A percentile compares a stretch with the other conserved stretches of the same genome.
phyloP scores from a whole-genome alignment of 2,113 vertebrate species.

The Phocoena sinus region DNA sequence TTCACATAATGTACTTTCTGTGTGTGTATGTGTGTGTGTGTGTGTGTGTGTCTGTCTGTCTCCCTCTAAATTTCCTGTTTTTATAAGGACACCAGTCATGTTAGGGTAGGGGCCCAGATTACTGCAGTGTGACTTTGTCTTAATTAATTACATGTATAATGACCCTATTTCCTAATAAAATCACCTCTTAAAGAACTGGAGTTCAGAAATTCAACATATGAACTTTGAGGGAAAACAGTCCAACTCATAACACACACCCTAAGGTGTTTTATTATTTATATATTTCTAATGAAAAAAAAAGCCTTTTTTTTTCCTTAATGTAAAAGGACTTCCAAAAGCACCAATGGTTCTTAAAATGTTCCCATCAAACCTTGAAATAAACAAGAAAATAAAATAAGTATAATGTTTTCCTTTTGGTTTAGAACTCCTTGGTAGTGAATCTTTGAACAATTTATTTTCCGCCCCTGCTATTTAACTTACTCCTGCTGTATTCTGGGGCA shows the following conservation, averaged over 20 bases:
- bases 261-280: neutral
- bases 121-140: neutral
- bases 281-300: neutral
- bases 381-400: neutral
- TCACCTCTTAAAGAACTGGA: neutral
- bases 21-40: neutral
- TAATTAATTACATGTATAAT: neutral
- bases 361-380: neutral
- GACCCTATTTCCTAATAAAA: neutral
- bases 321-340: neutral
- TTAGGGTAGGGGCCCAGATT: neutral
- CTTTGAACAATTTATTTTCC: neutral
- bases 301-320: neutral
- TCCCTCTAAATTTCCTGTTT: neutral
- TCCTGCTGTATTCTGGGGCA: neutral
- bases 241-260: neutral
- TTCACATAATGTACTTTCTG: neutral
- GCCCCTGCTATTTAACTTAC: neutral
- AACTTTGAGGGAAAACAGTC: neutral
- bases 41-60: neutral
- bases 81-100: neutral
- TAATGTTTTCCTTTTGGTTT: neutral
- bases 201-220: neutral
- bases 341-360: neutral
- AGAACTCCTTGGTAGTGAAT: neutral